Conservation (phyloP, 2,113 vertebrate genomes). For the Pica pica region DNA sequence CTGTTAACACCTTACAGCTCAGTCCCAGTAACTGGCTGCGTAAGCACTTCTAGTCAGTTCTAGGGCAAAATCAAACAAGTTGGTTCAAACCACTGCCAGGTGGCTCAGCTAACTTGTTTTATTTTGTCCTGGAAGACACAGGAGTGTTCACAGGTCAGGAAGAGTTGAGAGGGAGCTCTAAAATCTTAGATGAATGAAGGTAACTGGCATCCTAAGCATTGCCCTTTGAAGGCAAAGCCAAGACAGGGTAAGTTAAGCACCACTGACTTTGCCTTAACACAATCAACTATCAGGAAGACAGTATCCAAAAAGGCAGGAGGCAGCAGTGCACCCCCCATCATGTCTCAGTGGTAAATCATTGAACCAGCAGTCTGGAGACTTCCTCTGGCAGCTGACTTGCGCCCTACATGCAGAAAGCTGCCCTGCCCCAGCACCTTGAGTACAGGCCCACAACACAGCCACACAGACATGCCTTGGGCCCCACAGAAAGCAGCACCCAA, state of each 20-base stretch:
- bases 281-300: background rate
- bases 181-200: background rate
- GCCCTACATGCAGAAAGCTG: background rate
- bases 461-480: background rate
- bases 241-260: background rate
- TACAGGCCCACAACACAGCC: background rate
- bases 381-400: background rate
- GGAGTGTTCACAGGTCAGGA: constrained; percentile 12
- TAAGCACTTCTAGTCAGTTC: constrained; percentile 56
- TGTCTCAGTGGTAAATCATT: background rate
- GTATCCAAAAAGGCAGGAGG: background rate
- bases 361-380: background rate
- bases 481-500: background rate
- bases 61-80: constrained; percentile 61
- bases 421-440: background rate
- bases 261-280: background rate
- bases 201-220: background rate
- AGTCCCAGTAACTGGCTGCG: constrained; percentile 15
- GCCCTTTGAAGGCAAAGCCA: background rate
- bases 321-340: background rate
- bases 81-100: constrained; percentile 32
- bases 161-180: constrained; percentile 36
- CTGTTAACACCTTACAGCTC: constrained; percentile 25
- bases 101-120: constrained; percentile 51
- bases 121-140: constrained; percentile 42